Evolutionary conservation across 2,113 vertebrate genomes (phyloP).

Genomic region (Mohoua ochrocephala): DNA sequence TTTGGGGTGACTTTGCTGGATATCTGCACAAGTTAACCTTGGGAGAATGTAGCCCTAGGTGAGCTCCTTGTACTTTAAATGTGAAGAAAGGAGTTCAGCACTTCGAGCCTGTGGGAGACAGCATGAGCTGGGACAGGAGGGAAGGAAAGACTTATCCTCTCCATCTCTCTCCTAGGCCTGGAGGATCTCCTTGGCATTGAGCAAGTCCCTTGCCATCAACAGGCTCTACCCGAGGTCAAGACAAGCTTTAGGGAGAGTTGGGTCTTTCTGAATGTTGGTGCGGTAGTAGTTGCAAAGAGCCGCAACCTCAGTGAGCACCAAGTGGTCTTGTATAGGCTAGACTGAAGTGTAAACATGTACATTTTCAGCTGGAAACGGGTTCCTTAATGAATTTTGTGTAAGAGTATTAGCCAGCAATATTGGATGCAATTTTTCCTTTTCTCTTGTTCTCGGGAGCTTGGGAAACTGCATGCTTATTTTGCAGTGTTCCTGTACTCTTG

Average conservation of each 20-base stretch:
- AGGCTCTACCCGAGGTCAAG: background rate
- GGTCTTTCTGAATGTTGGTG: background rate
- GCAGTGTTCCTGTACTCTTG: background rate
- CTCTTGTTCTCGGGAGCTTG: background rate
- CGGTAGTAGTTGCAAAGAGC: background rate
- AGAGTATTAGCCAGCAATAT: background rate
- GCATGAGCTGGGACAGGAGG: background rate
- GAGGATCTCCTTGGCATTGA: background rate
- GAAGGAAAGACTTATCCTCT: background rate
- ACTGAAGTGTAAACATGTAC: background rate
- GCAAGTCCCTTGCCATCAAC: background rate
- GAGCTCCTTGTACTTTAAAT: background rate
- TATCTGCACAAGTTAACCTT: background rate
- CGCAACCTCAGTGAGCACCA: background rate
- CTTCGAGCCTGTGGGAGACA: background rate
- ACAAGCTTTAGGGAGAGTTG: background rate
- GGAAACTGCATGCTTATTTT: background rate
- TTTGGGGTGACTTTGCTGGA: background rate
- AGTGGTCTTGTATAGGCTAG: background rate
- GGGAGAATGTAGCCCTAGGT: fast-evolving
- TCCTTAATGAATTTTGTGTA: background rate
- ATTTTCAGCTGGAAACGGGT: background rate
- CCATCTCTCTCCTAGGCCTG: background rate
- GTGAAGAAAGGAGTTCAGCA: background rate
- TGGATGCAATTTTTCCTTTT: background rate